These are phyloP conservation scores for Eulemur albifrons DNA, from an alignment of 2,797 vertebrate genomes.

Conservation along the genomic window DNA sequence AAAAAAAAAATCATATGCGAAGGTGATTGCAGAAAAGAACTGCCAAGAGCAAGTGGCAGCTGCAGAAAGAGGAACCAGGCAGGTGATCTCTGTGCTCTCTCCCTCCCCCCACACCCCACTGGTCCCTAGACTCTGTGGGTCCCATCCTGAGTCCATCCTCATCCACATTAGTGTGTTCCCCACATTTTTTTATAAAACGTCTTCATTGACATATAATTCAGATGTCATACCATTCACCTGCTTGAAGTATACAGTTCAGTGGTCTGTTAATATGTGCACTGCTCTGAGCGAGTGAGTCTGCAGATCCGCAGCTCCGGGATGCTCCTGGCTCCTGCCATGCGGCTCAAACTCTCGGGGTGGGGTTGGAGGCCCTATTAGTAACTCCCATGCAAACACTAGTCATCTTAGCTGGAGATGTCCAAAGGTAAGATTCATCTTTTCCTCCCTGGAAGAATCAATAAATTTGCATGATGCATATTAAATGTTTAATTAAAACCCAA, in stretches of 20 bases:
- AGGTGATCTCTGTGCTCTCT: neutral
- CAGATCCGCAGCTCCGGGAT: neutral
- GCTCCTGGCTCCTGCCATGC: neutral
- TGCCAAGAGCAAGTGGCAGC: fast-evolving
- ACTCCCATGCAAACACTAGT: neutral
- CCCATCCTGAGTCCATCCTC: neutral
- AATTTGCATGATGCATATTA: constrained; percentile 82
- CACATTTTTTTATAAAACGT: neutral
- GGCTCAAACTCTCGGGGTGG: neutral
- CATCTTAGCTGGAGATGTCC: neutral
- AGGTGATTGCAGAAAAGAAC: fast-evolving
- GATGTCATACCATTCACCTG: neutral
- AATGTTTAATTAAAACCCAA: constrained; percentile 85
- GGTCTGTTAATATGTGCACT: neutral
- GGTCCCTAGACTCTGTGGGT: too few species aligned
- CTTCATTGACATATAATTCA: neutral
- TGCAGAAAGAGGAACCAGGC: neutral
- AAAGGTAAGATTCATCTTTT: constrained; percentile 55
- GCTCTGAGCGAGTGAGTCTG: neutral
- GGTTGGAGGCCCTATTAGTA: neutral
- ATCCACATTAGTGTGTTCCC: neutral
- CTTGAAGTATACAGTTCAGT: neutral
- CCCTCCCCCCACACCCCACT: fast-evolving
- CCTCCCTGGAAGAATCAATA: constrained; percentile 71
- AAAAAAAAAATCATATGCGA: neutral